Percentiles rank a stretch among this genome's conserved stretches.
phyloP scores from a whole-genome alignment of 2,797 vertebrate genomes.

The Diglossa cyanea region DNA sequence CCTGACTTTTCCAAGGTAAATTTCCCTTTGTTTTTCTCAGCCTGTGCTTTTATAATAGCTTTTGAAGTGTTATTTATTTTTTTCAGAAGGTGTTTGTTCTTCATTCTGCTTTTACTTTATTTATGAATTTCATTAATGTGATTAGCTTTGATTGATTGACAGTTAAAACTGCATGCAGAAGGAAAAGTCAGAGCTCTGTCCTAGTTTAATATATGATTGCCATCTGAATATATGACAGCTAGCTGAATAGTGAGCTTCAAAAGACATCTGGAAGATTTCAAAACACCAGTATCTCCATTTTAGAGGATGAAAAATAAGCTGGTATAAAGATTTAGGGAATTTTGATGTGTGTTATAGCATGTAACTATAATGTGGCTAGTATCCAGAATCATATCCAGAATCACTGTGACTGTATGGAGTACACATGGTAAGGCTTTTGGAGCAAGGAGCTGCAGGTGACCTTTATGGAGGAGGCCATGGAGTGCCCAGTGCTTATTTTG shows the following conservation, averaged over 20 bases:
- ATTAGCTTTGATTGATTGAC: slow-evolving; percentile 40
- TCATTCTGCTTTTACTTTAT: neutral
- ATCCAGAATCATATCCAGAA: neutral
- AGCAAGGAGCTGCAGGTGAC: neutral
- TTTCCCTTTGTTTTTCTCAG: slow-evolving; percentile 9
- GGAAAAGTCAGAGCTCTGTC: neutral
- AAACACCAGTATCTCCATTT: neutral
- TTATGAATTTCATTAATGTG: slow-evolving; percentile 35
- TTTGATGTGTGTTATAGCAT: neutral
- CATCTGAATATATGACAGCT: neutral
- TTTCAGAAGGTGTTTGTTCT: neutral
- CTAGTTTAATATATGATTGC: neutral
- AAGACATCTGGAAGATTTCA: neutral
- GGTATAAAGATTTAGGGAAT: neutral
- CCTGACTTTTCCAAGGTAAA: neutral
- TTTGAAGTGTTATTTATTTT: neutral
- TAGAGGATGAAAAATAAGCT: neutral
- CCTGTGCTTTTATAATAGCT: neutral
- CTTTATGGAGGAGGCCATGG: neutral
- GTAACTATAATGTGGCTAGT: neutral
- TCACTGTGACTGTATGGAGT: neutral
- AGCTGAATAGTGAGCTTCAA: neutral
- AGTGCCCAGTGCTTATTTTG: neutral
- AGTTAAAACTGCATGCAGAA: neutral
- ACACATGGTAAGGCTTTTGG: neutral